Base-by-base conservation (phyloP, 2,113 vertebrate species). In the Datnioides undecimradiatus region DNA sequence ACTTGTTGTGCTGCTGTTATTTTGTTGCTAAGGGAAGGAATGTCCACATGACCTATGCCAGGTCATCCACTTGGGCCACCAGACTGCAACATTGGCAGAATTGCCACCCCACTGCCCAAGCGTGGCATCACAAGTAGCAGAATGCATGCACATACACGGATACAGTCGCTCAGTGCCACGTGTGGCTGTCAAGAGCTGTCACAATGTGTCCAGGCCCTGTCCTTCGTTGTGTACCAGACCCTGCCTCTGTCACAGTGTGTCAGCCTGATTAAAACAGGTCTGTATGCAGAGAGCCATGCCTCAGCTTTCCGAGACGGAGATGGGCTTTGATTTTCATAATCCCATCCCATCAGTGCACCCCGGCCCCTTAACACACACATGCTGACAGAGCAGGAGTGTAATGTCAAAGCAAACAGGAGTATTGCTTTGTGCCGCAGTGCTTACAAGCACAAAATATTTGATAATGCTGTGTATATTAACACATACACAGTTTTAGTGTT, bases 241-340 rank as follows among this genome's bases (percentile, higher is more conserved):
- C 69, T 49, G 82, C 33, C 59, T 54, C 71, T 91, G 90, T 90
- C 85, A 90, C 80, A 46, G 74, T 49, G 64, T 84, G 87, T 88
- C 92, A 91, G 73, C 79, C 73, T 90, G 82, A 91, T 91, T 92
- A 88, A 87, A 80, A 71, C 83, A 51, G 73, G 79, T 71, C 79
- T 87, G 73, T 68, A 80, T 89, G 87, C 86, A 78, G 31, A 81
- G 83, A 85, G 82, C 83, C 81, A 51, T 84, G 54, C 83, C 85
- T 86, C 80, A 71, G 86, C 82, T 83, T 86, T 82, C 45, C 0
- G 52, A 90, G 87, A 86, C n/a, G 14, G 80, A 85, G 87, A 91
- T 73, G 80, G 78, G 57, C 86, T 90, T 93, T 90, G 88, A 89
- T 93, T 92, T 91, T 91, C 78, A 84, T 92, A 93, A 93, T 91